Conservation (phyloP, 2,113 vertebrate species). For the Mustela nigripes region DNA sequence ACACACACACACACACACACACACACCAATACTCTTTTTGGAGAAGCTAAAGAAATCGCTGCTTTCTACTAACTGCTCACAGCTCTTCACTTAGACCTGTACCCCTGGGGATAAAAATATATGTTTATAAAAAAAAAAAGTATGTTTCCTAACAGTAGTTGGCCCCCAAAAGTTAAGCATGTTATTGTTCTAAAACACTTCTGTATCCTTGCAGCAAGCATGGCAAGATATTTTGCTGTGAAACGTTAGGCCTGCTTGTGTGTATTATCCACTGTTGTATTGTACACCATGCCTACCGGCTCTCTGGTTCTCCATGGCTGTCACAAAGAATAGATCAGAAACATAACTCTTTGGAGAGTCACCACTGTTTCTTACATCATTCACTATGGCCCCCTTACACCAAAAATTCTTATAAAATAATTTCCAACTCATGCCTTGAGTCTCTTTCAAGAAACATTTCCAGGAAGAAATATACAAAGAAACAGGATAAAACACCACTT, state of each 20-base stretch:
- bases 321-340: background rate
- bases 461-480: background rate
- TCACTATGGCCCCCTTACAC: background rate
- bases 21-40: background rate
- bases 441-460: conserved; percentile 31
- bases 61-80: background rate
- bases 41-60: conserved; percentile 58
- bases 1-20: background rate
- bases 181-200: background rate
- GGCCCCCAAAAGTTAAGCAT: background rate
- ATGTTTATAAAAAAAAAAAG: background rate
- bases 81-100: background rate
- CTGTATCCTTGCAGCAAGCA: background rate
- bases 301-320: no score
- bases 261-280: accelerated
- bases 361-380: background rate
- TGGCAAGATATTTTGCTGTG: background rate
- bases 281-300: accelerated
- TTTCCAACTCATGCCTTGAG: background rate
- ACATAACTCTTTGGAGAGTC: background rate
- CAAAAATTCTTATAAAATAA: background rate
- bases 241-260: accelerated
- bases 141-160: background rate
- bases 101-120: no score
- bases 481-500: background rate